Conservation (phyloP, 2,797 vertebrate genomes). For the Morus bassanus region DNA sequence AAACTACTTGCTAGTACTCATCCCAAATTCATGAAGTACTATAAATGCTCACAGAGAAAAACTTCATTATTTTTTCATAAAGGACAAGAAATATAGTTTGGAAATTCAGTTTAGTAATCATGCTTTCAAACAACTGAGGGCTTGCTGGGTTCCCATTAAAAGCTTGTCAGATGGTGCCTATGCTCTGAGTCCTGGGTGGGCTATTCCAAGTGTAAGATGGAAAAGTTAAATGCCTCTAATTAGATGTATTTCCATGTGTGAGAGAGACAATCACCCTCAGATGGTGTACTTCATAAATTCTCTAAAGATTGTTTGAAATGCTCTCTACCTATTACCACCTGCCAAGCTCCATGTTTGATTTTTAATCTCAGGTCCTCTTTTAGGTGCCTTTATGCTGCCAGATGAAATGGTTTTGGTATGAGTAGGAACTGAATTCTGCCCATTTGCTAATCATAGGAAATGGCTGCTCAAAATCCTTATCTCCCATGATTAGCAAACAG, state of each 20-base stretch:
- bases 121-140: background rate
- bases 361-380: background rate
- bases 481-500: background rate
- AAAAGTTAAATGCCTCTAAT: background rate
- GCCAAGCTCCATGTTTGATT: background rate
- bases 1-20: conserved; percentile 31
- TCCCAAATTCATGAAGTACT: conserved; percentile 59
- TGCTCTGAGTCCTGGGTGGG: background rate
- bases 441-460: background rate
- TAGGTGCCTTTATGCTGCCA: background rate
- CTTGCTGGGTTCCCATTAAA: conserved; percentile 18
- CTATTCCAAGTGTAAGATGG: background rate
- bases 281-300: background rate
- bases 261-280: background rate
- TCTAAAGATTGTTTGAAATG: background rate
- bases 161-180: background rate
- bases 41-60: conserved; percentile 51
- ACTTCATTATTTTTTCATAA: conserved; percentile 65
- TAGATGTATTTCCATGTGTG: background rate
- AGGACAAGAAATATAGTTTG: conserved; percentile 41
- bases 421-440: background rate
- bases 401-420: background rate
- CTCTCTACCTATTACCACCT: background rate
- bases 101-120: conserved; percentile 22
- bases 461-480: background rate